Conservation (phyloP, 2,888 invertebrate genomes). For the Beris morrisii region DNA sequence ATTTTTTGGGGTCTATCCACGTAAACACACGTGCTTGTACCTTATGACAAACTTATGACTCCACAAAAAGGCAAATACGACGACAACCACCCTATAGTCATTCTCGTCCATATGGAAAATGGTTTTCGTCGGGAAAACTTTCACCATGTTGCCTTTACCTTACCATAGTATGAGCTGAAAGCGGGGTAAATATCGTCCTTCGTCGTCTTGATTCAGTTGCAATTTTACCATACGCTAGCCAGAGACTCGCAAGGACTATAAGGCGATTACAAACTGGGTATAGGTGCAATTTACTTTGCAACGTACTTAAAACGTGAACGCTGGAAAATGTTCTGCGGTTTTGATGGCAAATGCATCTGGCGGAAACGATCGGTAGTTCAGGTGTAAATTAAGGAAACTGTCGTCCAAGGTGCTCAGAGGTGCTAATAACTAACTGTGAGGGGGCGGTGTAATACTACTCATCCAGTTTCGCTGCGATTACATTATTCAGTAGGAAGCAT, state of each 20-base stretch:
- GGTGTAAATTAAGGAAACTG: slow-evolving; percentile 30
- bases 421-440: no score
- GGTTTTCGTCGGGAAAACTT: no score
- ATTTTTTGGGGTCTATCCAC: not conserved
- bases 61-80: no score
- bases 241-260: not conserved
- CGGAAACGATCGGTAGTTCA: slow-evolving; percentile 30
- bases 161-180: not conserved
- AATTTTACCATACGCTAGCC: no score
- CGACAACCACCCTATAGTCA: no score
- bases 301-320: not conserved
- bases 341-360: slow-evolving; percentile 34
- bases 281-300: no score
- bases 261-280: no score
- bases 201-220: not conserved
- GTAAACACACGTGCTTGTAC: slow-evolving; percentile 3
- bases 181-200: not conserved
- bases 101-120: no score
- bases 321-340: slow-evolving; percentile 32
- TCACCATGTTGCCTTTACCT: no score
- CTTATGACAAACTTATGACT: slow-evolving; percentile 14
- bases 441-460: no score
- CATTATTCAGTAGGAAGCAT: slow-evolving; percentile 21
- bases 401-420: not conserved
- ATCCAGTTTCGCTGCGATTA: no score